These are phyloP conservation scores for Emmelina monodactyla DNA, from an alignment of 2,888 invertebrate genomes.

Conservation along the genomic window DNA sequence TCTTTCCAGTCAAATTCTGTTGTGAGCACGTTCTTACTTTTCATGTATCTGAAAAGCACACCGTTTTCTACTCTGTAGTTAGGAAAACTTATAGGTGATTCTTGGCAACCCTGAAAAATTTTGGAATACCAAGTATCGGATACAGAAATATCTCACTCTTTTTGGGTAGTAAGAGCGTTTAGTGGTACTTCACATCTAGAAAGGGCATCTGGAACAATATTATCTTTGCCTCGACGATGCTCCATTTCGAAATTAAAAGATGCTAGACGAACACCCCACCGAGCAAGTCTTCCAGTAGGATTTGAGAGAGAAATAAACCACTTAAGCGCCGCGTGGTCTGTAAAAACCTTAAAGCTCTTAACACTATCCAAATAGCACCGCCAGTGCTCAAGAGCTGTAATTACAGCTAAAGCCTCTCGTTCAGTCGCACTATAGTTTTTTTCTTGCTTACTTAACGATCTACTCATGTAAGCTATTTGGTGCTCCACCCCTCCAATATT, in stretches of 20 bases:
- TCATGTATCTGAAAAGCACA: slow-evolving; percentile 12
- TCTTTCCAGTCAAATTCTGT: slow-evolving; percentile 19
- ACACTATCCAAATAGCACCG: slow-evolving; percentile 19
- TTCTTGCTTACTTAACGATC: slow-evolving; percentile 11
- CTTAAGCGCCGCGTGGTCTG: slow-evolving; percentile 18
- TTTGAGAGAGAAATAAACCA: slow-evolving; percentile 17
- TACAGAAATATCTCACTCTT: too few relatives aligned
- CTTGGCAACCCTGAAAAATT: too few relatives aligned
- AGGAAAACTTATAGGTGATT: slow-evolving; percentile 9
- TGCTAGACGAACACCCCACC: slow-evolving; percentile 19
- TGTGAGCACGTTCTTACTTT: slow-evolving; percentile 8
- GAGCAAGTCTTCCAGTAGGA: slow-evolving; percentile 19
- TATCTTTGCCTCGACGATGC: slow-evolving; percentile 18
- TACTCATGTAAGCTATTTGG: slow-evolving; percentile 11
- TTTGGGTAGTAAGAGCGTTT: too few relatives aligned
- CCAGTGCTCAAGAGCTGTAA: slow-evolving; percentile 20
- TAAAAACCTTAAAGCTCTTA: slow-evolving; percentile 14
- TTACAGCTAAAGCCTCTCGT: slow-evolving; percentile 19
- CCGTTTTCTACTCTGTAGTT: slow-evolving; percentile 14
- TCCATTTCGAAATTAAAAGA: slow-evolving; percentile 17
- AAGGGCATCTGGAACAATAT: slow-evolving; percentile 17
- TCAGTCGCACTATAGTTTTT: slow-evolving; percentile 20
- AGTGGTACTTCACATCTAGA: slow-evolving; percentile 13
- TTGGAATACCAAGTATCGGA: too few relatives aligned
- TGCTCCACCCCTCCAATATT: slow-evolving; percentile 15